Conservation (phyloP, 2,888 invertebrate species). For the Dryocosmus kuriphilus region DNA sequence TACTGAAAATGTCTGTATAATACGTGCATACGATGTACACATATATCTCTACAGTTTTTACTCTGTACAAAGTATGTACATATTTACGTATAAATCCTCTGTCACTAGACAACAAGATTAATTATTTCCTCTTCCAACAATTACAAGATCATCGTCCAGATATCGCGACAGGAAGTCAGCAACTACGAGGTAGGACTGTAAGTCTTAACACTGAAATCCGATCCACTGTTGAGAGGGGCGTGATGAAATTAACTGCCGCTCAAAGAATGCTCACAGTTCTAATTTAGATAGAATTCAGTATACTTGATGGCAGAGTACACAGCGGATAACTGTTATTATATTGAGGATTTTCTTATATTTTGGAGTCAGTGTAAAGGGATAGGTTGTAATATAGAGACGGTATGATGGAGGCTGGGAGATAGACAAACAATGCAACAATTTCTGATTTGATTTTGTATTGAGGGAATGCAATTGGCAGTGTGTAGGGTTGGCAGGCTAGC, state of each 20-base stretch:
- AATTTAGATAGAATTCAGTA: not conserved
- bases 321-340: not conserved
- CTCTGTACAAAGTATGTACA: not conserved
- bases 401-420: not conserved
- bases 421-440: constrained; percentile 66
- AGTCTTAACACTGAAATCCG: not conserved
- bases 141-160: constrained; percentile 56
- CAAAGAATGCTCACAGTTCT: not conserved
- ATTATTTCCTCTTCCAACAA: constrained; percentile 53
- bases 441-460: constrained; percentile 68
- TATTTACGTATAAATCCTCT: constrained; percentile 42
- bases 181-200: constrained; percentile 45
- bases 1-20: not conserved
- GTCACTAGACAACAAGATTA: constrained; percentile 55
- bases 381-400: not conserved
- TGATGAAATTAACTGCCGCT: not conserved
- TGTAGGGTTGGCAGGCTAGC: constrained; percentile 39
- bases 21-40: not conserved
- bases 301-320: too few relatives aligned
- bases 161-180: constrained; percentile 56
- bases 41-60: not conserved
- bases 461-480: constrained; percentile 68
- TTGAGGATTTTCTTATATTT: not conserved
- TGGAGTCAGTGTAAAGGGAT: not conserved
- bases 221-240: not conserved